phyloP scores from a whole-genome alignment of 2,888 invertebrate genomes.

The Carcina quercana region DNA sequence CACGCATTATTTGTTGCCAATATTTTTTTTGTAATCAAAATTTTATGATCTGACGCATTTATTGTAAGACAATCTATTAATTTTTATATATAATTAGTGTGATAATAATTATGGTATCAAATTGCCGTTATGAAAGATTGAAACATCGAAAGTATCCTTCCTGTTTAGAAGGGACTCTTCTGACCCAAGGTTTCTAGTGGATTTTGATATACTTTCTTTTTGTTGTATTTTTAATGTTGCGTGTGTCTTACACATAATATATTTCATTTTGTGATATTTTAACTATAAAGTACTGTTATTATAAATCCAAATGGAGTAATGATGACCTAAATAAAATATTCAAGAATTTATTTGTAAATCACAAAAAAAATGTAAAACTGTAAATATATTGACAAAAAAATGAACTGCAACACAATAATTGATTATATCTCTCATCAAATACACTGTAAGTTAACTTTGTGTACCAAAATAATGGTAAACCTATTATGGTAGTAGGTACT shows the following conservation, averaged over 20 bases:
- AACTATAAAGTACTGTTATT: slow-evolving; percentile 76
- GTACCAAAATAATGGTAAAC: slow-evolving; percentile 63
- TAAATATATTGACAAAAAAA: slow-evolving; percentile 74
- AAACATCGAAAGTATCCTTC: slow-evolving; percentile 77
- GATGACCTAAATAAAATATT: slow-evolving; percentile 75
- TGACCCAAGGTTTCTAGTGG: slow-evolving; percentile 73
- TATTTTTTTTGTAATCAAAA: slow-evolving; percentile 71
- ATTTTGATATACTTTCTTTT: slow-evolving; percentile 68
- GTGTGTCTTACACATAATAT: slow-evolving; percentile 76
- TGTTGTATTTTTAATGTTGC: slow-evolving; percentile 75
- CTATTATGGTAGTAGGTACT: slow-evolving; percentile 64
- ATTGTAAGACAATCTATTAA: slow-evolving; percentile 74
- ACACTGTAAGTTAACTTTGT: slow-evolving; percentile 70
- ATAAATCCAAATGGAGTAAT: slow-evolving; percentile 72
- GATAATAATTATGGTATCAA: slow-evolving; percentile 72
- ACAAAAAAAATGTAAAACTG: slow-evolving; percentile 75
- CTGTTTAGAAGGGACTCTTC: slow-evolving; percentile 73
- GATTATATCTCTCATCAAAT: slow-evolving; percentile 67
- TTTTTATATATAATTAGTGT: slow-evolving; percentile 75
- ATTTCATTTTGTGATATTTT: slow-evolving; percentile 77
- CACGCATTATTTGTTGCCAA: slow-evolving; percentile 68
- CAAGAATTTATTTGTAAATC: slow-evolving; percentile 76
- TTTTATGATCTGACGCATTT: slow-evolving; percentile 75
- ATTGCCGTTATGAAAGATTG: slow-evolving; percentile 70
- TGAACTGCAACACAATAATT: slow-evolving; percentile 73